These are phyloP conservation scores for Margarornis squamiger DNA, from an alignment of 2,797 vertebrate species.

Conservation along the genomic window DNA sequence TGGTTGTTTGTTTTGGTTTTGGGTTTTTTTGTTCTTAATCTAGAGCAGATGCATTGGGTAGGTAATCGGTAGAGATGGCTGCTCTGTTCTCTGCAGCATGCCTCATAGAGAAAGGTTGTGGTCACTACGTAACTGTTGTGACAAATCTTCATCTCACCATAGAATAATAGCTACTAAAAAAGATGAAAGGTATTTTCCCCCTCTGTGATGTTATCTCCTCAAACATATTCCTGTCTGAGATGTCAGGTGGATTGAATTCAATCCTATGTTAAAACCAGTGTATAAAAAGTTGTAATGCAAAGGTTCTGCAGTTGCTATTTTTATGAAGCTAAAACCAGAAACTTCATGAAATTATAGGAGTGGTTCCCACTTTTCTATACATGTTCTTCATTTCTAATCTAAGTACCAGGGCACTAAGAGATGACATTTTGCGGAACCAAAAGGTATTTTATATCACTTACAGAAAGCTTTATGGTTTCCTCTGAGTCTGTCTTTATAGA, in stretches of 20 bases:
- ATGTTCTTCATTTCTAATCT: not conserved
- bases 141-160: not conserved
- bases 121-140: not conserved
- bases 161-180: not conserved
- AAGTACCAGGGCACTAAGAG: not conserved
- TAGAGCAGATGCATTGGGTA: not conserved
- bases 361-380: not conserved
- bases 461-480: not conserved
- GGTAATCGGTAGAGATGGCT: not conserved
- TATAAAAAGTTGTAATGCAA: not conserved
- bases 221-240: not conserved
- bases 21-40: not conserved
- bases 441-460: not conserved
- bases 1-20: no score
- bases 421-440: not conserved
- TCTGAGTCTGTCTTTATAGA: not conserved
- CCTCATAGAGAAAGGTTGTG: not conserved
- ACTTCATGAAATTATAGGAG: not conserved
- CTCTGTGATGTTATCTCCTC: not conserved
- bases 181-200: not conserved
- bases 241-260: not conserved
- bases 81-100: not conserved
- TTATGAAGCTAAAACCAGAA: not conserved
- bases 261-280: not conserved
- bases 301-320: not conserved